These are phyloP conservation scores for Metacarcinus magister DNA, from an alignment of 2,888 invertebrate species.

Conservation along the genomic window DNA sequence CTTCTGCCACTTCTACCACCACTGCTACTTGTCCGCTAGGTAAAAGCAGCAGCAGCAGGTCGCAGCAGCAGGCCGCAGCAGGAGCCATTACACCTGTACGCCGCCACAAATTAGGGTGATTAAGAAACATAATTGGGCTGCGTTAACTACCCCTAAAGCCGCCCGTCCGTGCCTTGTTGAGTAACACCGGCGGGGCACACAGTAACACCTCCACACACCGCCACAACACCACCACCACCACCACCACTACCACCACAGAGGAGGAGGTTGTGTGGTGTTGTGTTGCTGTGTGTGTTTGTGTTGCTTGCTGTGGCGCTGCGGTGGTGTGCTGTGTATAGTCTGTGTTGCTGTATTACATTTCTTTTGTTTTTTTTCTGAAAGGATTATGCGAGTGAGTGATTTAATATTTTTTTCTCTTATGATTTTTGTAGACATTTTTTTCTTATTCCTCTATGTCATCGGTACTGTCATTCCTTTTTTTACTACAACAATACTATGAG, in stretches of 20 bases:
- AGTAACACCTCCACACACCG: not conserved
- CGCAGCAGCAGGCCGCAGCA: not conserved
- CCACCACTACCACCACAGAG: no score
- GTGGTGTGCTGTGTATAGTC: not conserved
- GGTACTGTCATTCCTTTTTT: no score
- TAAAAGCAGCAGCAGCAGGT: not conserved
- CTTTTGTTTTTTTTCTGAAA: not conserved
- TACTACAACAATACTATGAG: no score
- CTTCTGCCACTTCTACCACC: not conserved
- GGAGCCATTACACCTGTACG: conserved; percentile 29
- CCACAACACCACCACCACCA: no score
- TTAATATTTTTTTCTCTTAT: not conserved
- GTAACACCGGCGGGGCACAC: conserved; percentile 32
- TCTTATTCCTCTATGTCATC: not conserved
- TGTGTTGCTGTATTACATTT: not conserved
- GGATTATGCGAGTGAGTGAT: not conserved
- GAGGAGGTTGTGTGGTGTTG: not conserved
- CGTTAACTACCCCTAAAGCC: conserved; percentile 10
- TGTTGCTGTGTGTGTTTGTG: not conserved
- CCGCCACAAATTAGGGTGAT: conserved; percentile 39
- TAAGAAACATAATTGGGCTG: conserved; percentile 3
- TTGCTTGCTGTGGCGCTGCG: not conserved
- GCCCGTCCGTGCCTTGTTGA: not conserved
- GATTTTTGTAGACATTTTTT: not conserved
- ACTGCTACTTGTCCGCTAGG: no score